Evolutionary conservation across 2,888 invertebrate species (phyloP), one percentile per base, ranked within the genome.

Genomic region (Meta bourneti): DNA sequence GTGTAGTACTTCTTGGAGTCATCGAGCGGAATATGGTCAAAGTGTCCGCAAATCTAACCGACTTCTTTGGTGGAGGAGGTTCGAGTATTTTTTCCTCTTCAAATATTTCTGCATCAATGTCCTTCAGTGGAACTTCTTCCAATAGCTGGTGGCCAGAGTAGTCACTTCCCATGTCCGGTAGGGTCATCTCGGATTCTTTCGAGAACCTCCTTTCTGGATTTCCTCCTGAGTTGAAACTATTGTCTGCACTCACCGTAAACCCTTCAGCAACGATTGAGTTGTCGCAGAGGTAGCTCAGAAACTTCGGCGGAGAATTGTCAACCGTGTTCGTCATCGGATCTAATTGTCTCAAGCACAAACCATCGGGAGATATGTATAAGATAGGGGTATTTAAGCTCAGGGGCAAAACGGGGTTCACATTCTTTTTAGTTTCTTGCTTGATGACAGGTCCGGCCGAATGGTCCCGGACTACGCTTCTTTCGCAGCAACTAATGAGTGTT

Each of bases 351-450:
- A 94, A 91, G 79, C 94, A 94, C 11, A 94, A 93, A 7, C 94
- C 94, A 78, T 94, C 94, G 0, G 94, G 94, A 0, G 94, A 94
- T 16, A 94, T 94, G 78, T 94, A 94, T 11, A 94, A 90, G 7
- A 94, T 94, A 7, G 94, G 94, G 0, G 94, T 94, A 19, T 93
- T 93, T 77, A 93, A 93, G 74, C 93, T 93, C 11, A 94, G 92
- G n/a, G 93, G 93, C 13, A 93, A 82, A 48, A 92, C 90, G 19
- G 93, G 86, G n/a, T 91, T 92, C 20, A 84, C 90, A 11, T 70
- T 77, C 74, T 82, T 93, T 70, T 87, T 85, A 16, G n/a, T 80
- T 72, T 85, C 78, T 7, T 69, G 78, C 48, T 72, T 81, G 20
- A 51, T 61, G 6, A 80, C 48, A 8, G 93, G 92, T 52, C 86